phyloP scores from a whole-genome alignment of 2,888 invertebrate genomes.

The Danaus chrysippus region DNA sequence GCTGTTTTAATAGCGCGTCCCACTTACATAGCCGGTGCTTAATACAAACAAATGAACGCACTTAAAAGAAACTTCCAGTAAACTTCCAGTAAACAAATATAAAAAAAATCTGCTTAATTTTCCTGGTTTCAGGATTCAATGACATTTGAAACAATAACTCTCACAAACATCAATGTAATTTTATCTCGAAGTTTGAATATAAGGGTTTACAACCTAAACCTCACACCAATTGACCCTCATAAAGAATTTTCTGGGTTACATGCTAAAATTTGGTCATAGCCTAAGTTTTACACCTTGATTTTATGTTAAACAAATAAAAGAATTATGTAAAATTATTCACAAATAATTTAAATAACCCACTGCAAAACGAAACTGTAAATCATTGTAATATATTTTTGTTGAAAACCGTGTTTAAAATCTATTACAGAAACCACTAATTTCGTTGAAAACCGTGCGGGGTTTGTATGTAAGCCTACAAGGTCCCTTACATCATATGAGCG shows the following conservation, averaged over 20 bases:
- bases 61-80: constrained; percentile 21
- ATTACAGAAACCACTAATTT: constrained; percentile 62
- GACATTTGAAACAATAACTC: constrained; percentile 1
- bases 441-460: constrained; percentile 38
- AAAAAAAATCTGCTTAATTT: constrained; percentile 1
- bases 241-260: too few relatives aligned
- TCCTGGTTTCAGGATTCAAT: background rate
- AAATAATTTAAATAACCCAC: too few relatives aligned
- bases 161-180: background rate
- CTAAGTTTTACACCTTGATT: too few relatives aligned
- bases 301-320: too few relatives aligned
- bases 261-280: too few relatives aligned
- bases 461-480: constrained; percentile 59
- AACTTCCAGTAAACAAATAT: constrained; percentile 11
- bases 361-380: too few relatives aligned
- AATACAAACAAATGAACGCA: constrained; percentile 22
- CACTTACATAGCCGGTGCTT: constrained; percentile 17
- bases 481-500: constrained; percentile 67
- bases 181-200: too few relatives aligned
- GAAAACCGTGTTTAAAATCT: constrained; percentile 46
- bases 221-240: too few relatives aligned
- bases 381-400: constrained; percentile 10
- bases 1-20: constrained; percentile 18
- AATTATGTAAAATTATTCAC: too few relatives aligned
- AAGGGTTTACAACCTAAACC: too few relatives aligned